Percentiles rank a stretch among this genome's conserved stretches.
Evolutionary conservation across 1,140 invertebrate genomes (phyloP).

Genomic region (Heliothis subflexa): DNA sequence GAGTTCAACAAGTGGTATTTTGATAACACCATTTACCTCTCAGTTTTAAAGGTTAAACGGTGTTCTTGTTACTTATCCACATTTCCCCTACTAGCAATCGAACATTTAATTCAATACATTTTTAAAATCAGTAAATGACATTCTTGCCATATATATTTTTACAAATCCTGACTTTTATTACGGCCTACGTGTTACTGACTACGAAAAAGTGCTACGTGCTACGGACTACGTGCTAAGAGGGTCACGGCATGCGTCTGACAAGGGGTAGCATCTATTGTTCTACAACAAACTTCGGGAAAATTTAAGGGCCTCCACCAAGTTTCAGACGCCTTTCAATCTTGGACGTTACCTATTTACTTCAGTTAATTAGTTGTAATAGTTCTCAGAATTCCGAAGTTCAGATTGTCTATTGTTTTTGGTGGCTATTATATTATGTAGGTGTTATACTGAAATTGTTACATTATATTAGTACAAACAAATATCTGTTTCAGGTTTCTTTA

Average conservation of each 20-base stretch:
- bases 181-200: not conserved
- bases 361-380: not conserved
- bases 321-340: slow-evolving; percentile 2
- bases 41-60: too few relatives aligned
- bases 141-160: too few relatives aligned
- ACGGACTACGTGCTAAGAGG: not conserved
- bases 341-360: not conserved
- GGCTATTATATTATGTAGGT: not conserved
- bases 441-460: too few relatives aligned
- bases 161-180: not conserved
- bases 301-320: not conserved
- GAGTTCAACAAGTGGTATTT: not conserved
- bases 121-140: too few relatives aligned
- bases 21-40: too few relatives aligned
- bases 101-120: too few relatives aligned
- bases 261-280: slow-evolving; percentile 23
- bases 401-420: not conserved
- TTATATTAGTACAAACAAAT: too few relatives aligned
- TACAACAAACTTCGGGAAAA: slow-evolving; percentile 4
- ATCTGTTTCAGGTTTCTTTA: too few relatives aligned
- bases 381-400: not conserved
- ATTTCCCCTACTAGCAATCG: too few relatives aligned
- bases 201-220: not conserved
- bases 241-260: slow-evolving; percentile 36
- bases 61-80: too few relatives aligned